A percentile compares a stretch with the other conserved stretches of the same genome.
These are phyloP conservation scores for Lymantria monacha DNA, from an alignment of 2,888 invertebrate genomes.

Conservation along the genomic window DNA sequence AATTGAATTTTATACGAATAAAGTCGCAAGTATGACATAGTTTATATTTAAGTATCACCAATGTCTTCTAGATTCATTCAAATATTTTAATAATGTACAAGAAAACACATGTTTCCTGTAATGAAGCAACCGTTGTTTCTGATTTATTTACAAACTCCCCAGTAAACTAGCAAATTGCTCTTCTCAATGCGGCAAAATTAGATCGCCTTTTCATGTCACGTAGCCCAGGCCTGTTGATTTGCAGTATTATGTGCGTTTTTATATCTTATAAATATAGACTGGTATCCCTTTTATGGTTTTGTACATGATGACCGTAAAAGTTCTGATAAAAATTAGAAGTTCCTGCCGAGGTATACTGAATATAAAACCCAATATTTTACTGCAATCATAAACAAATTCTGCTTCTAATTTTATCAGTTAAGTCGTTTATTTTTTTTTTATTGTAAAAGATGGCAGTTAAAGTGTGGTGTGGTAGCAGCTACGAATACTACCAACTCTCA, in stretches of 20 bases:
- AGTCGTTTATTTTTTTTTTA: no score
- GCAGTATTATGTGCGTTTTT: conserved; percentile 23
- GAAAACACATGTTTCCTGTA: conserved; percentile 8
- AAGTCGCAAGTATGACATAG: no score
- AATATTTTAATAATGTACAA: conserved; percentile 5
- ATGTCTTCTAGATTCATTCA: not conserved
- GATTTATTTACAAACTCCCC: conserved; percentile 19
- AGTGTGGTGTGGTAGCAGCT: no score
- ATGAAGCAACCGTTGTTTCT: conserved; percentile 12
- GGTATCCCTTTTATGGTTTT: conserved; percentile 16
- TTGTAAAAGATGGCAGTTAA: no score
- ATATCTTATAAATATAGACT: conserved; percentile 15
- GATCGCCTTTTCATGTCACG: conserved; percentile 28
- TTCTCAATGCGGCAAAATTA: conserved; percentile 15
- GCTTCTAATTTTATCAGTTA: no score
- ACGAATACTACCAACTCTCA: no score
- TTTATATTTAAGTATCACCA: no score
- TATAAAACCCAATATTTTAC: no score
- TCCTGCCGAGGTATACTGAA: no score
- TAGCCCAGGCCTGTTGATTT: conserved; percentile 30
- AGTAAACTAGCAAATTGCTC: conserved; percentile 20
- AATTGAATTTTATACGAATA: no score
- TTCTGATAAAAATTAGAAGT: not conserved
- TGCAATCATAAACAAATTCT: no score
- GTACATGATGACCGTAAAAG: conserved; percentile 1